Evolutionary conservation across 30 jellyfish, hydroid and myxozoan genomes (phyloP).

Genomic region (Haliclystus octoradiatus): DNA sequence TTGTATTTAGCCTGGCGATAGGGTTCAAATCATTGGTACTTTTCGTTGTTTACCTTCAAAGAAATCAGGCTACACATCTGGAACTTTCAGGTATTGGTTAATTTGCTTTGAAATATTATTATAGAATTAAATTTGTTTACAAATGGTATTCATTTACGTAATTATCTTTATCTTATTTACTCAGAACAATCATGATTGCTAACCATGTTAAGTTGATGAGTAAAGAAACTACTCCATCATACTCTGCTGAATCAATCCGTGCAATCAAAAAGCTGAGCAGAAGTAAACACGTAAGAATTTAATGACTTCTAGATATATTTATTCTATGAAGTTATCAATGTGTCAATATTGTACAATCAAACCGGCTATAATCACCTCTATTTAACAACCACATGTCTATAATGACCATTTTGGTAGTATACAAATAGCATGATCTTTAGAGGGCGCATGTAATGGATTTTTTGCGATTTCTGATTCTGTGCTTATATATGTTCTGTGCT

Average conservation of each 20-base stretch:
- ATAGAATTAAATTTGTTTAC: no score
- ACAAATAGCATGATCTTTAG: no score
- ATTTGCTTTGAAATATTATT: background rate
- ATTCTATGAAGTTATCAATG: no score
- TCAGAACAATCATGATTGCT: conserved; percentile 72
- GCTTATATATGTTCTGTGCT: no score
- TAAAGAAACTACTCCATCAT: conserved; percentile 89
- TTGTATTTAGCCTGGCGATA: conserved; percentile 91
- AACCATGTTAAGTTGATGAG: conserved; percentile 77
- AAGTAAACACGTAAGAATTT: conserved; percentile 34
- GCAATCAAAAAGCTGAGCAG: conserved; percentile 80
- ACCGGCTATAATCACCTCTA: no score
- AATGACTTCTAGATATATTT: no score
- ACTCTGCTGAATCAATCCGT: conserved; percentile 67
- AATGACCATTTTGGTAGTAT: no score
- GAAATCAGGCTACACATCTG: conserved; percentile 88
- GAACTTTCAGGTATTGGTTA: conserved; percentile 80
- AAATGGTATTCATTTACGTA: no score
- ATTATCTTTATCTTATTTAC: background rate
- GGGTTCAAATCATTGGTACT: conserved; percentile 95
- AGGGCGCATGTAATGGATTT: no score
- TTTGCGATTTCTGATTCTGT: no score
- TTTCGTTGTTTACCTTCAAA: conserved; percentile 97
- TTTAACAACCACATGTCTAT: no score
- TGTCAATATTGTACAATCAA: no score